These are phyloP conservation scores for Nothoprocta pentlandii DNA, from an alignment of 2,113 vertebrate species.

Conservation along the genomic window DNA sequence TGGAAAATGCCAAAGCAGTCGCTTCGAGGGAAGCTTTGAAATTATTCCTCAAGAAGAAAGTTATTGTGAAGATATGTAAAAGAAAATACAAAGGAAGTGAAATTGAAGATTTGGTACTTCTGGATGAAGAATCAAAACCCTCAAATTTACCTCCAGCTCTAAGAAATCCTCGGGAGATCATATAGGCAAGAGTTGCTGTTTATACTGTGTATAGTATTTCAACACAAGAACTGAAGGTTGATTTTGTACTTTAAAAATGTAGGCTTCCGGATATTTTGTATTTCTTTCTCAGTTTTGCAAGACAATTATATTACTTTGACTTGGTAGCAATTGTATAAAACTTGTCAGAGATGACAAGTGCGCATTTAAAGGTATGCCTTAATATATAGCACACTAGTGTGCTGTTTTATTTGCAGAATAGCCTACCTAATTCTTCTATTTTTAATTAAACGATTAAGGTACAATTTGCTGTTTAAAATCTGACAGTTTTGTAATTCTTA, in stretches of 20 bases:
- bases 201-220: slow-evolving; percentile 66
- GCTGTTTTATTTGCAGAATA: slow-evolving; percentile 79
- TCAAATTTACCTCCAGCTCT: slow-evolving; percentile 93
- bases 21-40: slow-evolving; percentile 96
- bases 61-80: slow-evolving; percentile 92
- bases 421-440: slow-evolving; percentile 81
- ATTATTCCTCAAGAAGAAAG: slow-evolving; percentile 94
- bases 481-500: slow-evolving; percentile 79
- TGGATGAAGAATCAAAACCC: slow-evolving; percentile 91
- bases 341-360: slow-evolving; percentile 75
- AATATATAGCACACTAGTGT: slow-evolving; percentile 74
- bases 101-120: slow-evolving; percentile 92
- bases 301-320: slow-evolving; percentile 78
- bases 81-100: slow-evolving; percentile 90
- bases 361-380: slow-evolving; percentile 75
- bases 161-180: slow-evolving; percentile 88
- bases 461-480: slow-evolving; percentile 79
- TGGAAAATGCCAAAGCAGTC: slow-evolving; percentile 91
- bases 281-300: slow-evolving; percentile 84
- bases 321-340: slow-evolving; percentile 80
- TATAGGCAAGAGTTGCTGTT: slow-evolving; percentile 61
- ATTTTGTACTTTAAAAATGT: slow-evolving; percentile 79
- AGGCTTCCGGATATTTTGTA: slow-evolving; percentile 83
- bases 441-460: slow-evolving; percentile 80
- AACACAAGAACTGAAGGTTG: slow-evolving; percentile 69